Conservation (phyloP, 2,113 vertebrate genomes). For the Sula dactylatra region DNA sequence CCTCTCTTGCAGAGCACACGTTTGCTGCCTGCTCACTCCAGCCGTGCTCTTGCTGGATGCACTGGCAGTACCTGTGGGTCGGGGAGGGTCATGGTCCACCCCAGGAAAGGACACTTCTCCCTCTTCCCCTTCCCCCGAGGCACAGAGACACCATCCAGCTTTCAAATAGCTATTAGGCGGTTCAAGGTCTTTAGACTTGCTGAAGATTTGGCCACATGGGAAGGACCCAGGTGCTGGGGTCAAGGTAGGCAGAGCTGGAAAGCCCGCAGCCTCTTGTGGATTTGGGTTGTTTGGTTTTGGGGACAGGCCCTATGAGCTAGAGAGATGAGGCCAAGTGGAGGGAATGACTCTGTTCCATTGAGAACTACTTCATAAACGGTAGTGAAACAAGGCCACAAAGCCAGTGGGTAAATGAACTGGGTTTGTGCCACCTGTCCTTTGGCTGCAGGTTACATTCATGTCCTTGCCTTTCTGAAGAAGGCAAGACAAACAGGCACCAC, state of each 20-base stretch:
- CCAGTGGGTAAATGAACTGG: neutral
- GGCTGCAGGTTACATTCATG: neutral
- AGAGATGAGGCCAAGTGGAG: neutral
- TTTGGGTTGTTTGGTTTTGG: neutral
- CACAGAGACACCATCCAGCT: neutral
- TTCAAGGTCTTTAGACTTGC: neutral
- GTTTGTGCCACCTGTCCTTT: neutral
- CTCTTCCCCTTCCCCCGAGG: neutral
- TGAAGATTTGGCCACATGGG: fast-evolving
- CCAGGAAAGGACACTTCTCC: neutral
- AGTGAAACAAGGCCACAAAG: neutral
- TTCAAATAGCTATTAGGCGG: fast-evolving
- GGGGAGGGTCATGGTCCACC: no score
- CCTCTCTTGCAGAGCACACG: neutral
- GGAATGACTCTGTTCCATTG: neutral
- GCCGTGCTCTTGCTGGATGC: fast-evolving
- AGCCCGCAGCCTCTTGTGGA: neutral
- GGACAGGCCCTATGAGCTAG: neutral
- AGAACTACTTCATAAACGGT: neutral
- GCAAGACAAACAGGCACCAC: neutral
- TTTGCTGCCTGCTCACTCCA: neutral
- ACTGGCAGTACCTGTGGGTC: fast-evolving
- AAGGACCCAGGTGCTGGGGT: neutral
- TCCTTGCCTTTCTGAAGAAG: neutral
- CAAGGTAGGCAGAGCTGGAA: neutral